These are phyloP conservation scores for Anisognathus igniventris DNA, from an alignment of 2,797 vertebrate species.

Conservation along the genomic window DNA sequence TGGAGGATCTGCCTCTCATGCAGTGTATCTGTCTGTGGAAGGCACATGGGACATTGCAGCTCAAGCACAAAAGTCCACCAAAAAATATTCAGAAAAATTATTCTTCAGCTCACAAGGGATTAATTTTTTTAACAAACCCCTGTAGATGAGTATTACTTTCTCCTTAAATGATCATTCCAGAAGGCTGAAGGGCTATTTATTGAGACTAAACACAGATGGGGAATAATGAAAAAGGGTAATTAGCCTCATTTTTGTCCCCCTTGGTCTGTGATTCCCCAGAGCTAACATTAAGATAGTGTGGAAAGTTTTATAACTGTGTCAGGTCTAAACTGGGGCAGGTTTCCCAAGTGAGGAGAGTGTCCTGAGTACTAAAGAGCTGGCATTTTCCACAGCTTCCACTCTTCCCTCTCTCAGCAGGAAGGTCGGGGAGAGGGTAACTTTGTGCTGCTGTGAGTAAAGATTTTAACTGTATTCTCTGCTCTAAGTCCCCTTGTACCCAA, in stretches of 20 bases:
- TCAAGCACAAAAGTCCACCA: neutral
- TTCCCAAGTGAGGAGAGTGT: neutral
- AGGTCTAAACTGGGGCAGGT: constrained; percentile 15
- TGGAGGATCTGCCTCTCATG: neutral
- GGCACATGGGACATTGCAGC: neutral
- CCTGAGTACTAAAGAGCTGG: neutral
- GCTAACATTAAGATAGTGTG: neutral
- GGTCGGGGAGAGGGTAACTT: neutral
- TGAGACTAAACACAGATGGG: neutral
- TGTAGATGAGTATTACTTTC: neutral
- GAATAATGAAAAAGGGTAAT: constrained; percentile 33
- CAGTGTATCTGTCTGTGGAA: neutral
- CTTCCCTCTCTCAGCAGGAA: neutral
- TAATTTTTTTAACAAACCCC: neutral
- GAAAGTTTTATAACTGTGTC: neutral
- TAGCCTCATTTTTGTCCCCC: neutral
- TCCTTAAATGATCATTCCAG: neutral
- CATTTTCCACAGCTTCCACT: neutral
- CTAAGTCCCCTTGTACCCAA: neutral
- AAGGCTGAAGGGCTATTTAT: neutral
- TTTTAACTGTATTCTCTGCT: neutral
- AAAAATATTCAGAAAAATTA: neutral
- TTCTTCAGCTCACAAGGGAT: neutral
- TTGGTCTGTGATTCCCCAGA: constrained; percentile 21
- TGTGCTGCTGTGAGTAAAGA: neutral